Evolutionary conservation across 1,140 invertebrate species (phyloP), one percentile per base, ranked within the genome.

Genomic region (Achatina immaculata): DNA sequence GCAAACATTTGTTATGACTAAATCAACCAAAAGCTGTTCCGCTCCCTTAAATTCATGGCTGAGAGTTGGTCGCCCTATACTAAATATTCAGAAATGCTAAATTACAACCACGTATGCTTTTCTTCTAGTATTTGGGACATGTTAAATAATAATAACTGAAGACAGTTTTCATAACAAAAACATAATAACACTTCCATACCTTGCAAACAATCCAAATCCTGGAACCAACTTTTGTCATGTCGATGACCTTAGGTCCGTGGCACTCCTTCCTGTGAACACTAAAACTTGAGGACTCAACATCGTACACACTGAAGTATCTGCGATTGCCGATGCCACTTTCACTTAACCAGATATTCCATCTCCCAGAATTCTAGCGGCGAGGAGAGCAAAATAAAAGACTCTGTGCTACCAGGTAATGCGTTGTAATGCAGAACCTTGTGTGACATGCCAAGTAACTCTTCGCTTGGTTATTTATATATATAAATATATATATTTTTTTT

Each of bases 231-330:
- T 78, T 78, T 28, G 40, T 38, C 76, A 78, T 78, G 16, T 58
- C 43, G 1, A 45, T 45, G 40, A 78, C 65, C n/a, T 66, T 16
- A 19, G 43, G 31, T 19, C 76, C 76, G 19, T 31, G 1, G 19
- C 34, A 66, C 19, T 43, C 38, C 24, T 55, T 3, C 45, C 76
- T 42, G 28, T 48, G 24, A n/a, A 78, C 51, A 36, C 7, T 68
- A n/a, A 43, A 78, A 21, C 62, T 43, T 21, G 51, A 78, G 28
- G 76, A 78, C 62, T 68, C 42, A 40, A 78, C 65, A 48, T 78
- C 76, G 24, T 78, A 78, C 31, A 78, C 76, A 78, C 76, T 78
- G 28, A 78, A 68, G 4, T 28, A 55, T 48, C 76, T 66, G n/a
- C 28, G n/a, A 24, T 43, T 38, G n/a, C 43, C 31, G 24, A n/a